Percentiles rank a stretch among this genome's conserved stretches.
These are phyloP conservation scores for Crossaster papposus DNA, from an alignment of 53 echinoderm and acorn worm genomes.

Conservation along the genomic window DNA sequence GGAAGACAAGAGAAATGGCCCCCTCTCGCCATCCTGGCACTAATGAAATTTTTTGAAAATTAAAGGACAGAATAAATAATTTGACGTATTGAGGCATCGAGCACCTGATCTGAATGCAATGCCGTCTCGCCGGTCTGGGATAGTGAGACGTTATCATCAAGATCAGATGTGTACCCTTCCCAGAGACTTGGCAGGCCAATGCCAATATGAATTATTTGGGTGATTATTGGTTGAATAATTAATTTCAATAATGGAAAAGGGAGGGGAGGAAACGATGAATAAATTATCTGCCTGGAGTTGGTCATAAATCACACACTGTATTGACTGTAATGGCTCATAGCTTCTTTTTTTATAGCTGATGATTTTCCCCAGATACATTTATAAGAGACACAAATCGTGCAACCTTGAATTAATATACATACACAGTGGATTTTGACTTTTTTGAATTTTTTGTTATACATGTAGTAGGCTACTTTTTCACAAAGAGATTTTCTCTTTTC, in stretches of 20 bases:
- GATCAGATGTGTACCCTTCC: background rate
- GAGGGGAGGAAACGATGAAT: conserved; percentile 33
- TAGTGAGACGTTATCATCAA: background rate
- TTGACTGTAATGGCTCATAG: background rate
- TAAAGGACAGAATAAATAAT: conserved; percentile 39
- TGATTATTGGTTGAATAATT: conserved; percentile 51
- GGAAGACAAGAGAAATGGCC: conserved; percentile 37
- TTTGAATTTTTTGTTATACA: too few species aligned
- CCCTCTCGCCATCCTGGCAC: conserved; percentile 12
- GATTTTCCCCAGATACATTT: background rate
- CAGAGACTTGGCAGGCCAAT: background rate
- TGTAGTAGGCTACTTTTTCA: too few species aligned
- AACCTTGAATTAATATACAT: background rate
- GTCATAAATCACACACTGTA: conserved; percentile 38
- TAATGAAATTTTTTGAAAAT: conserved; percentile 36
- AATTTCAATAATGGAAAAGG: conserved; percentile 58
- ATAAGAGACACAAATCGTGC: background rate
- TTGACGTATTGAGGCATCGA: conserved; percentile 19
- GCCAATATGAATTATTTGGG: conserved; percentile 46
- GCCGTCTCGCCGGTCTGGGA: background rate
- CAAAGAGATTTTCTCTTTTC: too few species aligned
- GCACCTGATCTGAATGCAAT: background rate
- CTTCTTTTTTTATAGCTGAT: background rate
- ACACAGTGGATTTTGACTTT: background rate
- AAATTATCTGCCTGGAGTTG: conserved; percentile 20